Base-by-base conservation (phyloP, 2,797 vertebrate genomes). In the Borostomias antarcticus region DNA sequence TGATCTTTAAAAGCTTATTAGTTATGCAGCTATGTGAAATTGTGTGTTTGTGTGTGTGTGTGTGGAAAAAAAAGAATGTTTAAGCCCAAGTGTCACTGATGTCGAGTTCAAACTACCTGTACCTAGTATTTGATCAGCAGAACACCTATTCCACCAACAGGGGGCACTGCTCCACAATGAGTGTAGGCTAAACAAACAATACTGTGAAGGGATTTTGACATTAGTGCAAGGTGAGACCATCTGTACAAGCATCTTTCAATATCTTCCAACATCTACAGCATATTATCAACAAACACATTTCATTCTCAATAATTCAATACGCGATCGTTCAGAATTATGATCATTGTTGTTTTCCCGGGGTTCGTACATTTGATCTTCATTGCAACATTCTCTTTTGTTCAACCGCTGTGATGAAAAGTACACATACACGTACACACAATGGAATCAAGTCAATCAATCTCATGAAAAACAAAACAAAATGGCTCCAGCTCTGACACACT, bases 201-300 rank as follows among this genome's bases (percentile, higher is more conserved):
- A 58, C 45, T 35, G 25, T 50, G 45, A 26, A 30, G 9, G 45
- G 30, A 23, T 63, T 21, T 43, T 53, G 54, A 32, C 15, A 61
- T 67, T 66, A 71, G 70, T 78, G 76, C 75, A 73, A 61, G 63
- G 47, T 43, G 33, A 45, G 19, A 29, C 30, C 66, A 43, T 66
- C 61, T 73, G 35, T 68, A 64, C 51, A 52, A 56, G 29, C 17
- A 8, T 7, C 59, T 47, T 61, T 65, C 19, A n/a, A 56, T 56
- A 40, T 40, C 58, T 13, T 58, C 56, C 13, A n/a, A 8, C 13
- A 59, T 58, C 35, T 15, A 45, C 40, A 35, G 54, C 54, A 57
- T 19, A 35, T 10, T 3, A 57, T 51, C 53, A 56, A 56, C 25
- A 29, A 30, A 33, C 7, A 17, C 30, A 57, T 57, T 21, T 57